Conservation (phyloP, 2,888 invertebrate genomes). For the Drosophila hamatofila region DNA sequence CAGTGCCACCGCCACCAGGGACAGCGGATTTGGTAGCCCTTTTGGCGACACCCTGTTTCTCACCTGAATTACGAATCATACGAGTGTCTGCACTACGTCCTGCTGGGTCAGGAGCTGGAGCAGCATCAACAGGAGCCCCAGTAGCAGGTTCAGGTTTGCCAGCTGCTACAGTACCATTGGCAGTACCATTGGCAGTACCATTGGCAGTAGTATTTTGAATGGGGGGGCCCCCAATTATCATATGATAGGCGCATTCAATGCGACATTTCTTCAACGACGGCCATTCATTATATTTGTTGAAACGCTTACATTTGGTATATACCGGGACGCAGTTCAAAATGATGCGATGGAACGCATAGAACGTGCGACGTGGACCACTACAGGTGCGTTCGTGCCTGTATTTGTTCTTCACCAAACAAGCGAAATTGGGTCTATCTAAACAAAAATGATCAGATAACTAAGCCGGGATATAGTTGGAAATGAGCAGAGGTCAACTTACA, state of each 20-base stretch:
- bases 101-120: too few relatives aligned
- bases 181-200: neutral
- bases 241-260: constrained; percentile 31
- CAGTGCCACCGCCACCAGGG: too few relatives aligned
- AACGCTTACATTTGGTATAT: constrained; percentile 20
- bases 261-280: constrained; percentile 15
- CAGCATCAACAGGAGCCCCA: too few relatives aligned
- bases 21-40: too few relatives aligned
- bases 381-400: constrained; percentile 42
- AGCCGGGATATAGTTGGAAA: too few relatives aligned
- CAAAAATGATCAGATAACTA: neutral
- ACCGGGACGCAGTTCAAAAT: constrained; percentile 49
- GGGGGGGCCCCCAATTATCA: constrained; percentile 6
- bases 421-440: constrained; percentile 28
- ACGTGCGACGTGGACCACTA: constrained; percentile 27
- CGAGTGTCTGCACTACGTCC: too few relatives aligned
- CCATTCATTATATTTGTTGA: constrained; percentile 39
- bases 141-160: too few relatives aligned
- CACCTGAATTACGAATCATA: too few relatives aligned
- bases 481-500: constrained; percentile 24
- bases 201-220: neutral
- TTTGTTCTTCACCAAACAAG: constrained; percentile 42
- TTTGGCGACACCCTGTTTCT: too few relatives aligned
- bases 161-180: neutral
- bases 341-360: constrained; percentile 52